phyloP scores from a whole-genome alignment of 2,113 vertebrate genomes.

The Lutjanus erythropterus region DNA sequence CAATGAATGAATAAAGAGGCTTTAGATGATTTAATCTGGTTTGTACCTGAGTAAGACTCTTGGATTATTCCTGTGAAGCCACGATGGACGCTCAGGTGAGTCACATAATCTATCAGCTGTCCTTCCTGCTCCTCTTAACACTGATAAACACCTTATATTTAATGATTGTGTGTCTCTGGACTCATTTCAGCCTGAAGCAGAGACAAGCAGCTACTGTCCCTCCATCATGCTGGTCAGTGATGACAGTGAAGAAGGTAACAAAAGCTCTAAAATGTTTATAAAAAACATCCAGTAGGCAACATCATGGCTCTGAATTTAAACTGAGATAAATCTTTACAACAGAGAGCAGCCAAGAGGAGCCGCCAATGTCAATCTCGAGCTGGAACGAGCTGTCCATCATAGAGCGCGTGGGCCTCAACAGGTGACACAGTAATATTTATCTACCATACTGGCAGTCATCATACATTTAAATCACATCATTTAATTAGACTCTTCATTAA shows the following conservation, averaged over 20 bases:
- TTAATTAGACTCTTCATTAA: constrained; percentile 3
- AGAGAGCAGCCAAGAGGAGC: constrained; percentile 78
- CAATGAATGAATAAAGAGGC: constrained; percentile 2
- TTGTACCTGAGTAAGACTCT: background rate
- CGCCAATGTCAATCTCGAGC: background rate
- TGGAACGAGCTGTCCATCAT: constrained; percentile 84
- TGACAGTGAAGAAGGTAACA: constrained; percentile 85
- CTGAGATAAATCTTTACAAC: constrained; percentile 12
- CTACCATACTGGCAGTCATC: background rate
- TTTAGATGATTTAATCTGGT: constrained; percentile 5
- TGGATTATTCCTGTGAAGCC: constrained; percentile 13
- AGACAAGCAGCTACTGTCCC: constrained; percentile 35
- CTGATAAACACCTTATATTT: constrained; percentile 34
- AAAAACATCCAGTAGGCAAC: background rate
- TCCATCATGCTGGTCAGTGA: constrained; percentile 58
- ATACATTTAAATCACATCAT: no score
- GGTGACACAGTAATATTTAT: constrained; percentile 68
- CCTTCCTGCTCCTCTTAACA: background rate
- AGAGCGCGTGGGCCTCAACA: constrained; percentile 85
- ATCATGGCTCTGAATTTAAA: background rate
- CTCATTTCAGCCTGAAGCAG: constrained; percentile 48
- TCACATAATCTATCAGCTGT: constrained; percentile 12
- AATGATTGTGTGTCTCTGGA: background rate
- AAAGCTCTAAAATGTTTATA: background rate
- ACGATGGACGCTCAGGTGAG: constrained; percentile 67